Evolutionary conservation across 2,797 vertebrate genomes (phyloP).

Genomic region (Cebuella pygmaea): DNA sequence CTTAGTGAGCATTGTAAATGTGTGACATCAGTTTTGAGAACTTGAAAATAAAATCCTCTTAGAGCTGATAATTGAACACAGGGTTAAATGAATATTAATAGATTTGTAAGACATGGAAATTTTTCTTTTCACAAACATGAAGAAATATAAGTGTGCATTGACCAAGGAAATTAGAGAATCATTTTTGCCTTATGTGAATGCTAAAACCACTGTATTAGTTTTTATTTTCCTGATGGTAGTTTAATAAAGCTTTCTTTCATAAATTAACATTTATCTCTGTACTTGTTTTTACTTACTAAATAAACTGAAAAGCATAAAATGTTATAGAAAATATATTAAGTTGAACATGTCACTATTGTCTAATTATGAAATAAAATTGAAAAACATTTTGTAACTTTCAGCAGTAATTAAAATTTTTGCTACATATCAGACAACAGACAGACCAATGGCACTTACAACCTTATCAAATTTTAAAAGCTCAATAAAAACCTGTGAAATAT

Average conservation of each 20-base stretch:
- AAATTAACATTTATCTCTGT: not conserved
- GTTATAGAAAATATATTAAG: not conserved
- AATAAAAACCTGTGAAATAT: not conserved
- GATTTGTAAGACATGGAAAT: not conserved
- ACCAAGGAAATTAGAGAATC: not conserved
- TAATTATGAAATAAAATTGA: not conserved
- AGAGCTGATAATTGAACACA: not conserved
- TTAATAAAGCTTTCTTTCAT: not conserved
- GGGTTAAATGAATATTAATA: not conserved
- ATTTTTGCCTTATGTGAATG: not conserved
- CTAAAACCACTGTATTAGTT: not conserved
- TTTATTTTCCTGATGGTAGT: not conserved
- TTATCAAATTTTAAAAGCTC: not conserved
- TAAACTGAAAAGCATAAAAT: not conserved
- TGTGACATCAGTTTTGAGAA: not conserved
- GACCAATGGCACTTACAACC: not conserved
- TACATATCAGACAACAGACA: not conserved
- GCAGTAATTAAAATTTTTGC: not conserved
- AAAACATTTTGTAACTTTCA: not conserved
- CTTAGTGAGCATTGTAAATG: not conserved
- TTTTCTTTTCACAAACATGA: not conserved
- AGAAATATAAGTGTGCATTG: not conserved
- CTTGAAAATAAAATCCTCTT: conserved; percentile 20
- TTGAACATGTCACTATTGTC: not conserved
- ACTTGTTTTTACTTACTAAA: not conserved